phyloP scores from a whole-genome alignment of 2,888 invertebrate genomes.

The Parnassius glacialis region DNA sequence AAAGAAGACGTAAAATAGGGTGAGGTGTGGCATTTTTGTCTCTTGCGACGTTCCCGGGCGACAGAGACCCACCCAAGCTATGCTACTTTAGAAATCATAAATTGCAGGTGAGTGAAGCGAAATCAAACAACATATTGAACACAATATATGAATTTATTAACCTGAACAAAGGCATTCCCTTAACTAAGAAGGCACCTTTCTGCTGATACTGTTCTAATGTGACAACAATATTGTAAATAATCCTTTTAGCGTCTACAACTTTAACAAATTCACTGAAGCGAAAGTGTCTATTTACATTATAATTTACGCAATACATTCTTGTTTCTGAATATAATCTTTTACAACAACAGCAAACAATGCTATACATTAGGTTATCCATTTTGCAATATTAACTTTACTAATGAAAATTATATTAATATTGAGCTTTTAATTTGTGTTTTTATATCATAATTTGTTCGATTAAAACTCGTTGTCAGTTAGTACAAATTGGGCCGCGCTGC shows the following conservation, averaged over 20 bases:
- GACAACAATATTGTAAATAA: constrained; percentile 61
- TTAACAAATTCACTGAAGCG: constrained; percentile 54
- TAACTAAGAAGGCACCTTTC: constrained; percentile 65
- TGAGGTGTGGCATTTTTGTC: too few relatives aligned
- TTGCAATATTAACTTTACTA: constrained; percentile 40
- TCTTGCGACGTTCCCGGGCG: too few relatives aligned
- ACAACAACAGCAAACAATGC: constrained; percentile 57
- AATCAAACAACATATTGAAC: constrained; percentile 53
- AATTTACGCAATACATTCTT: constrained; percentile 40
- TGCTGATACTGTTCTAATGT: constrained; percentile 57
- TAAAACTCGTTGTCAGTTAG: constrained; percentile 72
- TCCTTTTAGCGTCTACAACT: constrained; percentile 60
- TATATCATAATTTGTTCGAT: constrained; percentile 63
- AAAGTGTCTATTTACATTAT: constrained; percentile 65
- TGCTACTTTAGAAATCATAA: too few relatives aligned
- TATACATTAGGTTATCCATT: constrained; percentile 37
- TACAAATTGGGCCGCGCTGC: constrained; percentile 82
- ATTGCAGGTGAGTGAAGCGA: constrained; percentile 17
- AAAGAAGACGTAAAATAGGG: too few relatives aligned
- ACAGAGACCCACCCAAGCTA: too few relatives aligned
- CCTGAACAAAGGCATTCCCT: constrained; percentile 72
- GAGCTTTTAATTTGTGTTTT: constrained; percentile 35
- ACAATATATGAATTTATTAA: constrained; percentile 69
- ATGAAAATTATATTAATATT: constrained; percentile 39
- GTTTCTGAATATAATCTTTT: constrained; percentile 31